A percentile compares a stretch with the other conserved stretches of the same genome.
These are phyloP conservation scores for Linnaemya tessellans DNA, from an alignment of 2,888 invertebrate species.

Conservation along the genomic window DNA sequence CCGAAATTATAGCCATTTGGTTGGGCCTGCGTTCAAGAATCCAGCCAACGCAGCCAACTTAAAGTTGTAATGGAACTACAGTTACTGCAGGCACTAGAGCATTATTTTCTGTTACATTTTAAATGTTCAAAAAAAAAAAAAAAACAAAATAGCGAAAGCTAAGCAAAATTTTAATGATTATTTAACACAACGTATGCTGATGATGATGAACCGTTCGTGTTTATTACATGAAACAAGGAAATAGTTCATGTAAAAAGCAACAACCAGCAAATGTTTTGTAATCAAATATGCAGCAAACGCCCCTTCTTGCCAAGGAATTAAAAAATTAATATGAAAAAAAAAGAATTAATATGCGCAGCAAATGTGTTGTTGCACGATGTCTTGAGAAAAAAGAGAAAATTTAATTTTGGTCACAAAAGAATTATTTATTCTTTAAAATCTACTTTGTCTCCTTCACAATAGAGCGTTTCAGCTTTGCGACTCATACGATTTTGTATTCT, in stretches of 20 bases:
- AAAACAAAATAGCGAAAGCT: background rate
- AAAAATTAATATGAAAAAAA: too few species aligned
- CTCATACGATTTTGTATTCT: too few species aligned
- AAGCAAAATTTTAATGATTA: slow-evolving; percentile 46
- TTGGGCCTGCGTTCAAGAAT: background rate
- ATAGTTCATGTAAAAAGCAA: background rate
- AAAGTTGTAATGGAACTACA: slow-evolving; percentile 19
- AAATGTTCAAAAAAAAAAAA: slow-evolving; percentile 23
- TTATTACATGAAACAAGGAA: slow-evolving; percentile 3
- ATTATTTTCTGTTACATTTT: background rate
- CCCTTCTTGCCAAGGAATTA: slow-evolving; percentile 2
- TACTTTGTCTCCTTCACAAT: too few species aligned
- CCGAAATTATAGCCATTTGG: background rate
- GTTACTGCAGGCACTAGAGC: slow-evolving; percentile 19
- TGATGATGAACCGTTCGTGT: slow-evolving; percentile 18
- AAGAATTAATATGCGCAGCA: too few species aligned
- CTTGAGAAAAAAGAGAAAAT: too few species aligned
- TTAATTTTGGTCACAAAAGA: too few species aligned
- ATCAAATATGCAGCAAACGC: slow-evolving; percentile 55
- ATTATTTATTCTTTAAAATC: too few species aligned
- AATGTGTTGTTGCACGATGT: too few species aligned
- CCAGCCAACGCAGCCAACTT: background rate
- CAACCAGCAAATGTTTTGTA: slow-evolving; percentile 5
- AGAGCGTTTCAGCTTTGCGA: too few species aligned
- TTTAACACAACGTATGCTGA: slow-evolving; percentile 33